Evolutionary conservation across 1,140 invertebrate genomes (phyloP), one percentile per base, ranked within the genome.

Genomic region (Bombus haemorrhoidalis): DNA sequence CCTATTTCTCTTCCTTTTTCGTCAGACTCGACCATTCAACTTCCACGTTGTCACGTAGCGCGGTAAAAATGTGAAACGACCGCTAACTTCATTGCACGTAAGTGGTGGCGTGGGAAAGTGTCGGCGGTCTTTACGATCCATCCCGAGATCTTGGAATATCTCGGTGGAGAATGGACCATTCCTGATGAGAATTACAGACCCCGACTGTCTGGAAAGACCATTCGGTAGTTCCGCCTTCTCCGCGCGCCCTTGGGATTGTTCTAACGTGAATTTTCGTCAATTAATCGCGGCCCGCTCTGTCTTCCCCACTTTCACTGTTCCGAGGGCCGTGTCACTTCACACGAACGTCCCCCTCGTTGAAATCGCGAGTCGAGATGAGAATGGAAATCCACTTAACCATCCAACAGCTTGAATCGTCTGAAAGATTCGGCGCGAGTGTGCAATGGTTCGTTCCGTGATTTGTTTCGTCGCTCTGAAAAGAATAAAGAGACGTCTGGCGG

Each of bases 221-320:
- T 90, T 90, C 86, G 75, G 68, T 5, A 37, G 32, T 5, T 2
- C 68, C 57, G 39, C 47, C 75, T 39, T 53, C 62, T 57, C 25
- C 43, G 59, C 59, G 59, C 59, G 57, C 59, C 28, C 10, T n/a
- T 62, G 3, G 3, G 59, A 62, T 62, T 62, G 59, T 62, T 62
- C 59, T 57, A 82, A 87, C 85, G 88, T 62, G 88, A 87, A 89
- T 90, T 90, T 87, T 89, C 82, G 82, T 90, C 89, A 85, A 90
- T 90, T 90, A 90, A 90, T 87, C 81, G 85, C 85, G 74, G 79
- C 39, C 15, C 41, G 13, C 18, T 53, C 47, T 53, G 47, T 43
- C 71, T 10, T 34, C 25, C 15, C 37, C 12, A 15, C 47, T 59
- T 18, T 59, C 74, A 0, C 69, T 15, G 28, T 41, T 73, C 72